Base-by-base conservation (phyloP, 2,888 invertebrate genomes). In the Nomada ferruginata region DNA sequence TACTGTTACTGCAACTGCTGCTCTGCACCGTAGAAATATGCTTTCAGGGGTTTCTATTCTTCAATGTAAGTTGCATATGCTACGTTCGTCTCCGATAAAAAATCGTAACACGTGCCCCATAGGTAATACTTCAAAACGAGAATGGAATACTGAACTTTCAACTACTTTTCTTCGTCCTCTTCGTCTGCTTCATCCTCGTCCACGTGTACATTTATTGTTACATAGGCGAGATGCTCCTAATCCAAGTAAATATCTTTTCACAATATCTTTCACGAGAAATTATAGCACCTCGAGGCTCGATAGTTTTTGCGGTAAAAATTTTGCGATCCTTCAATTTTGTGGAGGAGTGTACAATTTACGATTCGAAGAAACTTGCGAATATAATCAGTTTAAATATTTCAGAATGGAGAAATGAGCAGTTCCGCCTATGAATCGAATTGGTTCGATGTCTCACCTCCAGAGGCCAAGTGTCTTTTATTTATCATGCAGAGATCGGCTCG, bases 141-240 rank as follows among this genome's bases (percentile, higher is more conserved):
- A 20, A 29, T 0, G 76, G 69, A 9, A n/a, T 77, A 2, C 59
- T 83, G 9, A 36, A 60, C 26, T 15, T 87, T 2, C 83, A 85
- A 61, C 20, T 89, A 10, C 1, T 77, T 2, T 90, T 87, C 60
- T 61, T 88, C 4, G 15, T 85, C 0, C 57, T 87, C 5, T 86
- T 81, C n/a, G 65, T 79, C 4, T 7, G 50, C 7, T 72, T 82
- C 42, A 66, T 86, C 7, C 44, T 87, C 3, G 53, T 79, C 2
- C 87, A 89, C 55, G 53, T 91, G 5, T 91, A 83, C 20, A 52
- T 89, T 18, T 91, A 90, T 74, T 91, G 90, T 65, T 89, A 89
- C 75, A 77, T 90, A 7, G 90, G 90, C 13, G 90, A 91, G 68
- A 76, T 74, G 76, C 85, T 91, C 15, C 52, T 83, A 1, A 20